Percentiles rank a stretch among this genome's conserved stretches.
These are phyloP conservation scores for Semaprochilodus insignis DNA, from an alignment of 2,797 vertebrate species.

Conservation along the genomic window DNA sequence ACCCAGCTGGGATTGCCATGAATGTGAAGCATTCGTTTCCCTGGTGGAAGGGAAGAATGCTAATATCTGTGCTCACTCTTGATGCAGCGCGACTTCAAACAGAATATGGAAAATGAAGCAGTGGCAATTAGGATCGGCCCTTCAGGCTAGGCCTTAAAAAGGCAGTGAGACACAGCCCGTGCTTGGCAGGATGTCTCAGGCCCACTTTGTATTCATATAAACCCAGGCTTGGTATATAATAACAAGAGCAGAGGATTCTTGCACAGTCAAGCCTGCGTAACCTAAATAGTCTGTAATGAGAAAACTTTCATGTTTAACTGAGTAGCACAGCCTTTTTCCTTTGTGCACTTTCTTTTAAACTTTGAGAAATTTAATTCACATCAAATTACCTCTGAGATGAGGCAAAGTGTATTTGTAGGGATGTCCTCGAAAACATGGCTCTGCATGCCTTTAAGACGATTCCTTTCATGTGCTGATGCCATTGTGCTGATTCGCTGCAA, in stretches of 20 bases:
- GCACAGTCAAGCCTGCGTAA: not conserved
- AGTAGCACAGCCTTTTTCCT: too few relatives aligned
- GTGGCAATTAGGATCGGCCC: conserved; percentile 13
- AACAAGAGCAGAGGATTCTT: not conserved
- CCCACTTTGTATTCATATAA: conserved; percentile 26
- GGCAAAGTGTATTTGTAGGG: not conserved
- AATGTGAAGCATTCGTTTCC: conserved; percentile 16
- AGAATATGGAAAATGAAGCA: conserved; percentile 38
- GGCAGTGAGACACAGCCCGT: not conserved
- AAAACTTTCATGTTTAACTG: not conserved
- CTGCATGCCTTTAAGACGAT: not conserved
- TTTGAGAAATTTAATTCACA: not conserved
- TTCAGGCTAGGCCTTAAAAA: conserved; percentile 30
- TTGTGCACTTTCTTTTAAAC: not conserved
- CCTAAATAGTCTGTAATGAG: not conserved
- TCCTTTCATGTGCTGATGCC: not conserved
- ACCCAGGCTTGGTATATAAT: not conserved
- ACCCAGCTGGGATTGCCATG: conserved; percentile 11
- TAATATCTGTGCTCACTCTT: conserved; percentile 1
- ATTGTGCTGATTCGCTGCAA: not conserved
- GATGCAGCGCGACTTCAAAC: conserved; percentile 40
- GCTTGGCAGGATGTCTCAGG: conserved; percentile 15
- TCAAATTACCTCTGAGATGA: not conserved
- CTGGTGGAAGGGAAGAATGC: conserved; percentile 19
- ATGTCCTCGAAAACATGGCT: not conserved